phyloP scores from a whole-genome alignment of 1,140 invertebrate genomes.

The Radopholus similis region DNA sequence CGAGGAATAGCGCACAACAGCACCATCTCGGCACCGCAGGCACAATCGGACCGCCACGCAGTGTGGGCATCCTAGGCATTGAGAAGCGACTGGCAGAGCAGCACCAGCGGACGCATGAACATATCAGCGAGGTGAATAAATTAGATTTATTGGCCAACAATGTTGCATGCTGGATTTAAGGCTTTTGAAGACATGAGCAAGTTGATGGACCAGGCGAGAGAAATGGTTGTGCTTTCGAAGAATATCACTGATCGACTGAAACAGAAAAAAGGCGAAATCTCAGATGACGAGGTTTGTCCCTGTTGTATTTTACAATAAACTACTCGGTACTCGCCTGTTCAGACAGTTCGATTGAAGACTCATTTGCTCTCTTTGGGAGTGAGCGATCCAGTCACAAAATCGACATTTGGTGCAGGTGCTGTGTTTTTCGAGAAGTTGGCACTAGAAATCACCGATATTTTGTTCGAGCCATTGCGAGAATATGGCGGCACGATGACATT shows the following conservation, averaged over 20 bases:
- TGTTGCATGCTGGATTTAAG: conserved; percentile 63
- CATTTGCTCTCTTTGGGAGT: conserved; percentile 93
- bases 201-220: conserved; percentile 90
- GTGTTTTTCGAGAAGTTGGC: conserved; percentile 82
- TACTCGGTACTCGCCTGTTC: conserved; percentile 32
- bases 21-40: neutral
- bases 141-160: too few relatives aligned
- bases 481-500: conserved; percentile 83
- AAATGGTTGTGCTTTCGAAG: conserved; percentile 89
- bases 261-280: conserved; percentile 89
- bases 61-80: conserved; percentile 86
- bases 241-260: conserved; percentile 86
- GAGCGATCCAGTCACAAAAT: conserved; percentile 82
- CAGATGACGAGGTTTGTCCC: conserved; percentile 76
- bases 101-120: conserved; percentile 81
- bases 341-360: conserved; percentile 86
- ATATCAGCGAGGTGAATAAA: conserved; percentile 67
- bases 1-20: conserved; percentile 31
- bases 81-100: conserved; percentile 84
- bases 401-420: conserved; percentile 78
- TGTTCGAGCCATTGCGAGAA: conserved; percentile 69
- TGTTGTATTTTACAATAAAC: conserved; percentile 13
- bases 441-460: conserved; percentile 76
- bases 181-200: conserved; percentile 92
- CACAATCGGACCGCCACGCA: conserved; percentile 15